A percentile compares a stretch with the other conserved stretches of the same genome.
Evolutionary conservation across 2,888 invertebrate species (phyloP).

Genomic region (Nemoura dubitans): DNA sequence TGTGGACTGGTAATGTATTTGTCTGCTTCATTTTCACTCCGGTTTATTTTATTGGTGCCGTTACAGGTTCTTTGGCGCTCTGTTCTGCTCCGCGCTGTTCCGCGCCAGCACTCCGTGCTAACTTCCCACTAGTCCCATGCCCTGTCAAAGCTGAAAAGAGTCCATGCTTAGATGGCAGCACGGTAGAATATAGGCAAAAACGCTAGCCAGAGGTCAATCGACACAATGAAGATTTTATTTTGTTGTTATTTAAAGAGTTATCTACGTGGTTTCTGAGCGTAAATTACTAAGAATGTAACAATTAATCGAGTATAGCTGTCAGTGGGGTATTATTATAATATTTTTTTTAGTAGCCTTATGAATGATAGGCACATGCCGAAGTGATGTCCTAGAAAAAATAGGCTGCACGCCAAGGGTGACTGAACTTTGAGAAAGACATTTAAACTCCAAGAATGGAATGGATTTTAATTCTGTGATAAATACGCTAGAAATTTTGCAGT

Average conservation of each 20-base stretch:
- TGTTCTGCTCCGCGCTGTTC: too few species aligned
- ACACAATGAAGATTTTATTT: constrained; percentile 24
- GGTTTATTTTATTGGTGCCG: too few species aligned
- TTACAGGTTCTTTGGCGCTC: too few species aligned
- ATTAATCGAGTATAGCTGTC: not conserved
- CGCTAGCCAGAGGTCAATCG: constrained; percentile 8
- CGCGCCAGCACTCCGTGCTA: too few species aligned
- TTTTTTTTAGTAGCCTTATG: not conserved
- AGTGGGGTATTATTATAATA: not conserved
- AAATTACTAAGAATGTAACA: not conserved
- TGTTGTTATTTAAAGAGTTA: constrained; percentile 20
- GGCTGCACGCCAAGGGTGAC: constrained; percentile 21
- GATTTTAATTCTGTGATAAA: constrained; percentile 13
- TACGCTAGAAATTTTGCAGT: not conserved
- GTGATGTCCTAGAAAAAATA: constrained; percentile 5
- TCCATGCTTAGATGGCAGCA: not conserved
- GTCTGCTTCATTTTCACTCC: too few species aligned
- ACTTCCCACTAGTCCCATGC: too few species aligned
- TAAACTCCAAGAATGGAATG: constrained; percentile 19
- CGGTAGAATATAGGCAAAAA: not conserved
- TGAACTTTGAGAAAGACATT: constrained; percentile 38
- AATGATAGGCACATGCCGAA: not conserved
- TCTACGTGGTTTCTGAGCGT: not conserved
- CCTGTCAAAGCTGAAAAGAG: not conserved
- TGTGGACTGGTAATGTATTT: too few species aligned